Evolutionary conservation across 1,140 invertebrate species (phyloP).

Genomic region (Drosophila kepulauana): DNA sequence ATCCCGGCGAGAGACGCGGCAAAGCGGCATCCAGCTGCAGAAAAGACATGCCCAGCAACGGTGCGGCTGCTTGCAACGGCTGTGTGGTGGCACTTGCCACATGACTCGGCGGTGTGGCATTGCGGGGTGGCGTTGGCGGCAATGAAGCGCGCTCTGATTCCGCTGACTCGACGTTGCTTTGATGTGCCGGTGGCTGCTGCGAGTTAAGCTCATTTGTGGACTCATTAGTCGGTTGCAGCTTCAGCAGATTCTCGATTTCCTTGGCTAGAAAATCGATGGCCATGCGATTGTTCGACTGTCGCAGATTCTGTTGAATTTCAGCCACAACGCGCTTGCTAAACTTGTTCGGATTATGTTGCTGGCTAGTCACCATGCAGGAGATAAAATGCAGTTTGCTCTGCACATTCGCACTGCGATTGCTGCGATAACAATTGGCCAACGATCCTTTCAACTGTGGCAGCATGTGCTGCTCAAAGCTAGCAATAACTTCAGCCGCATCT

Average conservation of each 20-base stretch:
- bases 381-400: slow-evolving; percentile 68
- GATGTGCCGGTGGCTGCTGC: slow-evolving; percentile 25
- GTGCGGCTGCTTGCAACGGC: neutral
- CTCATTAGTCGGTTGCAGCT: slow-evolving; percentile 17
- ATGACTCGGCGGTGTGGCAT: slow-evolving; percentile 12
- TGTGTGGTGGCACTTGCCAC: neutral
- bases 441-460: slow-evolving; percentile 61
- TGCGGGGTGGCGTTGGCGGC: slow-evolving; percentile 25
- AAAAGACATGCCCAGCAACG: slow-evolving; percentile 42
- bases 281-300: slow-evolving; percentile 52
- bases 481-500: slow-evolving; percentile 61
- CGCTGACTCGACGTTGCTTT: slow-evolving; percentile 30
- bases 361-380: slow-evolving; percentile 72
- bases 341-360: slow-evolving; percentile 59
- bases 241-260: slow-evolving; percentile 74
- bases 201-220: slow-evolving; percentile 36
- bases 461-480: slow-evolving; percentile 75
- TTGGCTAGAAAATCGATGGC: slow-evolving; percentile 67
- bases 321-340: slow-evolving; percentile 69
- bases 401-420: slow-evolving; percentile 43
- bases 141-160: slow-evolving; percentile 3
- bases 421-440: slow-evolving; percentile 53
- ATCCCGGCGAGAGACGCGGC: slow-evolving; percentile 26
- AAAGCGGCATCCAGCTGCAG: slow-evolving; percentile 33
- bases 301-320: slow-evolving; percentile 74